Conservation (phyloP, 2,113 vertebrate species). For the Eclectus roratus region DNA sequence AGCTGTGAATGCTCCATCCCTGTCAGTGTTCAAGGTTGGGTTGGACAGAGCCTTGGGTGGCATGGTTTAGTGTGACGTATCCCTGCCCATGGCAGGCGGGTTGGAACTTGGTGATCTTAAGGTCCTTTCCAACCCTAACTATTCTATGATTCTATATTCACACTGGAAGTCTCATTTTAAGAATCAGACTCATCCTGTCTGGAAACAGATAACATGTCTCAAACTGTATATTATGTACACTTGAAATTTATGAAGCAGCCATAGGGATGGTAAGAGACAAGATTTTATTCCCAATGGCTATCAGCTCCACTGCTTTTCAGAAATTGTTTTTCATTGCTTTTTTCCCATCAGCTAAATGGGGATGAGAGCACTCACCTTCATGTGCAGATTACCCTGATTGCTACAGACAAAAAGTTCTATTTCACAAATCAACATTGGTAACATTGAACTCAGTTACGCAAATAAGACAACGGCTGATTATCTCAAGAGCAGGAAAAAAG, state of each 20-base stretch:
- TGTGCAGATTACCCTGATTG: not conserved
- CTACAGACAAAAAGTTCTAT: not conserved
- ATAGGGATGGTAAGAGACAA: not conserved
- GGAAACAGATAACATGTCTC: not conserved
- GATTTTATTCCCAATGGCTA: conserved; percentile 9
- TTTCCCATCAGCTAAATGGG: not conserved
- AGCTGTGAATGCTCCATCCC: too few species aligned
- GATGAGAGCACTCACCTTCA: conserved; percentile 8
- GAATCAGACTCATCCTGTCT: not conserved
- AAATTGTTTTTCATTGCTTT: not conserved
- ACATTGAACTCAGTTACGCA: not conserved
- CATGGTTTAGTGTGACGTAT: not conserved
- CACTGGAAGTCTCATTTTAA: not conserved
- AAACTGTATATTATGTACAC: not conserved
- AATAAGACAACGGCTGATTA: not conserved
- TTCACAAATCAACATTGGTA: not conserved
- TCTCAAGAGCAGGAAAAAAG: not conserved
- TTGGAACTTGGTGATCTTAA: not conserved
- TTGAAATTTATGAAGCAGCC: conserved; percentile 32
- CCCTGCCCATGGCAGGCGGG: not conserved
- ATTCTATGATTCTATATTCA: not conserved
- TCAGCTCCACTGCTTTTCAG: conserved; percentile 4
- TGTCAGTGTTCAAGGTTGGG: not conserved
- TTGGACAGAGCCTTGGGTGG: not conserved
- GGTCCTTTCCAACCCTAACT: not conserved